Evolutionary conservation across 1,140 invertebrate genomes (phyloP), one percentile per base, ranked within the genome.

Genomic region (Venturia canescens): DNA sequence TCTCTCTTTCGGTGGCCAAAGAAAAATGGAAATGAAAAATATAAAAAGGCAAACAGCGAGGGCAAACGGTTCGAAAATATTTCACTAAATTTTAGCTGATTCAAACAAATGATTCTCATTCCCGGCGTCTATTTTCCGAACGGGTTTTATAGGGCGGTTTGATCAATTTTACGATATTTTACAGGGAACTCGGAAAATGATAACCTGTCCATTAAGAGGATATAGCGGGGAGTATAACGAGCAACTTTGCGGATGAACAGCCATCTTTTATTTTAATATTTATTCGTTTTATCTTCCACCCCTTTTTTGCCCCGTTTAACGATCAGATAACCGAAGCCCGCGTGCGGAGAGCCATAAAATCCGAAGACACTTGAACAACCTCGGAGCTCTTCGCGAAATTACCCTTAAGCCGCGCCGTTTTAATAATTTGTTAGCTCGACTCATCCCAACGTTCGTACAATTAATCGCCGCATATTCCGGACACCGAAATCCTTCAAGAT

Each of bases 401-500:
- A 72, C 21, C 5, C 70, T 48, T 13, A 26, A 23, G 60, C 38
- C 34, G 21, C 34, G 21, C 13, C 1, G 70, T 18, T 72, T 72
- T 72, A 48, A 72, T 72, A 72, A 72, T 72, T 72, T 72, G 70
- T 72, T 72, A 4, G 70, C 31, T 50, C 48, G 48, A 72, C 50
- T 38, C 70, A 11, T n/a, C 38, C 1, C 4, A 50, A 16, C 70
- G 70, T 34, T 72, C 48, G 50, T 72, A 29, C 70, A 26, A 48
- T 72, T 72, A 72, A 48, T 72, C 70, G 18, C 70, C 16, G n/a
- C n/a, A n/a, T n/a, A 72, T 72, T 38, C 7, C 38, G 21, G n/a
- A 72, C 31, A 70, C 31, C 16, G 31, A 31, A 31, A 23, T n/a
- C 3, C 53, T 18, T 26, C n/a, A 27, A 29, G 4, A 7, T 15